These are phyloP conservation scores for Hypothenemus hampei DNA, from an alignment of 1,140 invertebrate genomes.

Conservation along the genomic window DNA sequence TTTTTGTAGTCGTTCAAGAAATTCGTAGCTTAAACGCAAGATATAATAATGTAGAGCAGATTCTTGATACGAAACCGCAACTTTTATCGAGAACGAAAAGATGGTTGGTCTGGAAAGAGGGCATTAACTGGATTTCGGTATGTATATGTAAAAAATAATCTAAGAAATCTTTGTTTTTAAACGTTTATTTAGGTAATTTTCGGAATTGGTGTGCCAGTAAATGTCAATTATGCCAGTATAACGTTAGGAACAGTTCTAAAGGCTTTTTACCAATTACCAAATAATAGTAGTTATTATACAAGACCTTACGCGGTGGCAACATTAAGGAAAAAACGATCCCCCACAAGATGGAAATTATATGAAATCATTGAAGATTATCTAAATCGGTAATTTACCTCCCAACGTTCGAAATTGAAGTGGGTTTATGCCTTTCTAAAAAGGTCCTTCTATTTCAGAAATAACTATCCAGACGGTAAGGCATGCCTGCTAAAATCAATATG, in stretches of 20 bases:
- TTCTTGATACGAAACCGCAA: slow-evolving; percentile 30
- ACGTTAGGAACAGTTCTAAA: slow-evolving; percentile 39
- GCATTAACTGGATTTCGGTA: slow-evolving; percentile 41
- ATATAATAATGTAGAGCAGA: too few species aligned
- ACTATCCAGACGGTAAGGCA: slow-evolving; percentile 43
- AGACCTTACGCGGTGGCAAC: slow-evolving; percentile 33
- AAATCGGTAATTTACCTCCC: slow-evolving; percentile 2
- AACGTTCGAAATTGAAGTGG: not conserved
- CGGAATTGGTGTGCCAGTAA: slow-evolving; percentile 39
- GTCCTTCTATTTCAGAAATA: slow-evolving; percentile 20
- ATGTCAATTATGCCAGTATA: slow-evolving; percentile 34
- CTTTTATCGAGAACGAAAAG: slow-evolving; percentile 34
- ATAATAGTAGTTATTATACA: slow-evolving; percentile 35
- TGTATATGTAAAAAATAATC: slow-evolving; percentile 9
- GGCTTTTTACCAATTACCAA: slow-evolving; percentile 40
- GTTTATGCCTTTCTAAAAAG: slow-evolving; percentile 7
- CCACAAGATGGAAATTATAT: slow-evolving; percentile 43
- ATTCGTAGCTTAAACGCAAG: too few species aligned
- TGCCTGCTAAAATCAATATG: slow-evolving; percentile 54
- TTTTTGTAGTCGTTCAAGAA: too few species aligned
- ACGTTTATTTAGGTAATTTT: slow-evolving; percentile 35
- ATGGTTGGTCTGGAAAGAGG: slow-evolving; percentile 36
- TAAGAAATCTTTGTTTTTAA: not conserved
- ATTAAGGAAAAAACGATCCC: slow-evolving; percentile 31
- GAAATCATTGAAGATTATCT: slow-evolving; percentile 34